Evolutionary conservation across 2,888 invertebrate species (phyloP), one percentile per base, ranked within the genome.

Genomic region (Cataglyphis altisquamis): DNA sequence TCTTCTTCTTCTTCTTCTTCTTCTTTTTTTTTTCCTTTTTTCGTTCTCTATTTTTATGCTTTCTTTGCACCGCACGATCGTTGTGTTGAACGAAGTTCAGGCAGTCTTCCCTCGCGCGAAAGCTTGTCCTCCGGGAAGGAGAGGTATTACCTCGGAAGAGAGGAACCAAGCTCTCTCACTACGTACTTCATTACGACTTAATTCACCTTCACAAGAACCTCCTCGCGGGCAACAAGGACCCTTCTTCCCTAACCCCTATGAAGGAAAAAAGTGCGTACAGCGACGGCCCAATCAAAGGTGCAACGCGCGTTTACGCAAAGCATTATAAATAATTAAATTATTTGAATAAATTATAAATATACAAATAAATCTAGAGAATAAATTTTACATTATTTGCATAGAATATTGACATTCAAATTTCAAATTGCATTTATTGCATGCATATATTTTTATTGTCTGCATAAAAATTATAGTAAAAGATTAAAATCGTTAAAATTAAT

Each of bases 181-280:
- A 67, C 57, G 87, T 89, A 89, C 91, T 92, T 92, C 90, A 90
- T 92, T 92, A 91, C 88, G 90, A 91, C 90, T 92, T 91, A 90
- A 92, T 92, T 92, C 88, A 87, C 82, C 87, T 84, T 77, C 70
- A 86, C 88, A 87, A 90, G 90, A 89, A 91, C 88, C 86, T 86
- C 84, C 80, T 64, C 81, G 83, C 74, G 70, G 45, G 55, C 66
- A 41, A 82, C 82, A 80, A 70, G 82, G 83, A 85, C 48, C 68
- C 60, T 73, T 75, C 55, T 67, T 15, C n/a, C 18, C 67, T 41
- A 15, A 60, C 39, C 21, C 45, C 21, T 52, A 10, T 29, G 64
- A 29, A 81, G 72, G 70, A 73, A 74, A 78, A 87, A 81, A 83
- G 67, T 74, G 75, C 52, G 64, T 60, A 48, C 83, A 84, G 52